Evolutionary conservation across 2,888 invertebrate genomes (phyloP), one percentile per base, ranked within the genome.

Genomic region (Caenorhabditis japonica): DNA sequence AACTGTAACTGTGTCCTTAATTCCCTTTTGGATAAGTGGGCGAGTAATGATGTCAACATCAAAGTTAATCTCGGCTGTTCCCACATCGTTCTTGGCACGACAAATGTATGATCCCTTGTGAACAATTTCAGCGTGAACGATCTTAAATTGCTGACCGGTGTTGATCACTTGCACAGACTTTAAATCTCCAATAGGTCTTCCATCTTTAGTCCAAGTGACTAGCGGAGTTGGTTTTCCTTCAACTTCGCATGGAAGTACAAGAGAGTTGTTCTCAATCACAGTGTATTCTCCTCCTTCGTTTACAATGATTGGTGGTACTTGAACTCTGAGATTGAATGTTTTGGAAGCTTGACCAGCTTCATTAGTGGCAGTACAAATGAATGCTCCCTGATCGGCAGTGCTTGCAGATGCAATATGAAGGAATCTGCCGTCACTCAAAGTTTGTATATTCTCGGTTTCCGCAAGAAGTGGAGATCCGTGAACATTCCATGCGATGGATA

Each of bases 371-470:
- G 89, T 80, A 81, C 92, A 92, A 1, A 88, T 89, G 81, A 91
- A 92, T 13, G 89, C 88, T 1, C 92, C 92, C 46, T 90, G 90
- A 84, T 92, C 91, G 0, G 90, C 90, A 27, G 89, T 80, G 75
- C 90, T 90, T 0, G 91, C 91, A 3, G 90, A 88, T 61, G 91
- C 90, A 56, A 88, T 79, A 58, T 84, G 83, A n/a, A 88, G 64
- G 38, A 80, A 81, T 36, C 83, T 61, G 5, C 85, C 84, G 51
- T 83, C 82, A 36, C 64, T 59, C n/a, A 75, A 19, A 13, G 61
- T 72, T 59, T 82, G 80, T 15, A 82, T 60, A 13, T 69, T 59
- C 3, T 82, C 79, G 4, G 69, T 58, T 13, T 72, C 79, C 5
- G 68, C 55, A 10, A 72, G 21, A 4, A 84, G 52, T 5, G 84